A percentile compares a stretch with the other conserved stretches of the same genome.
phyloP scores from a whole-genome alignment of 2,888 invertebrate species.

The Nomada lathburiana region DNA sequence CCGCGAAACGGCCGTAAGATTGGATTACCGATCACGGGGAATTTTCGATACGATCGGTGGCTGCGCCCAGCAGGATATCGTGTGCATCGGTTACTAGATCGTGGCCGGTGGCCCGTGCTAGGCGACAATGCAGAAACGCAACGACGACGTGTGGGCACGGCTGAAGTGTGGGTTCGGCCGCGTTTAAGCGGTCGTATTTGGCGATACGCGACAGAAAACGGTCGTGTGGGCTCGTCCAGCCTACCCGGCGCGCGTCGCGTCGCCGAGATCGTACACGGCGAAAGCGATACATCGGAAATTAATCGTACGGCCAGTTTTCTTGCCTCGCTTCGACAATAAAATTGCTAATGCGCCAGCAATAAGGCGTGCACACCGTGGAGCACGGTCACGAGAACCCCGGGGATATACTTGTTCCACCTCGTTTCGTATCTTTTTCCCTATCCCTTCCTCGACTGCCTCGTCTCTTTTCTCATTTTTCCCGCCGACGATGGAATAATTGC shows the following conservation, averaged over 20 bases:
- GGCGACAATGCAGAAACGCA: conserved; percentile 65
- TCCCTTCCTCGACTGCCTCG: conserved; percentile 11
- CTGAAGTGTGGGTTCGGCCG: conserved; percentile 78
- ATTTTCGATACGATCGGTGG: conserved; percentile 8
- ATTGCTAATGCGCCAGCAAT: conserved; percentile 47
- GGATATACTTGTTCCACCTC: too few relatives aligned
- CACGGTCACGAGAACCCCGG: too few relatives aligned
- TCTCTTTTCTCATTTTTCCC: not conserved
- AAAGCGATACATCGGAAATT: conserved; percentile 59
- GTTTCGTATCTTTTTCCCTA: too few relatives aligned
- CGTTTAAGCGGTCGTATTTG: conserved; percentile 79
- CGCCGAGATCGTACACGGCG: conserved; percentile 44
- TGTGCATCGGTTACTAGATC: conserved; percentile 48
- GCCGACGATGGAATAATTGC: not conserved
- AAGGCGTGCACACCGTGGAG: conserved; percentile 1
- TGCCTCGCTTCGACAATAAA: conserved; percentile 41
- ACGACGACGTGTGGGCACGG: conserved; percentile 78
- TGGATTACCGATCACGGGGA: conserved; percentile 14
- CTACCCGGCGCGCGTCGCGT: conserved; percentile 37
- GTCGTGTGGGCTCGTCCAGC: conserved; percentile 69
- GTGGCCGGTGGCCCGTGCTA: conserved; percentile 55
- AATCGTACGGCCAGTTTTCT: conserved; percentile 37
- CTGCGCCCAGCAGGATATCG: conserved; percentile 28
- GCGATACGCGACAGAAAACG: conserved; percentile 73
- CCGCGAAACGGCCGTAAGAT: not conserved